Evolutionary conservation across 2,797 vertebrate genomes (phyloP), one percentile per base, ranked within the genome.

Genomic region (Cyclopterus lumpus): DNA sequence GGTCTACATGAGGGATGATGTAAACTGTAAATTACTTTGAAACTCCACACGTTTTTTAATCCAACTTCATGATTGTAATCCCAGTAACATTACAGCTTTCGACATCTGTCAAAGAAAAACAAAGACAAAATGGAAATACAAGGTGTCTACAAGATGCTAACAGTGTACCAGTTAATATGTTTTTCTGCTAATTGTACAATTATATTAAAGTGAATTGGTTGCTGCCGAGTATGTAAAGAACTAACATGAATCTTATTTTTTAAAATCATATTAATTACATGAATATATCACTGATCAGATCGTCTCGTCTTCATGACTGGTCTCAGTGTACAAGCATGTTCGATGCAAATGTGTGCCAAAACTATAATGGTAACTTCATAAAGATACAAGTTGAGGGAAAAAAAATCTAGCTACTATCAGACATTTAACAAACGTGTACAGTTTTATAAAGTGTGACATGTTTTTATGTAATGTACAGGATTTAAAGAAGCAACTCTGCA

Each of bases 401-500:
- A n/a, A 74, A 74, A 55, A 54, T 73, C 84, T 85, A 84, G 79
- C 80, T 87, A 86, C 86, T 90, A 87, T 84, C 82, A 73, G 89
- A 90, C 81, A 90, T 92, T 89, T 87, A 94, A 92, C 84, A 89
- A 88, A 91, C 79, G 24, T 95, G 94, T 95, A 95, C 91, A 94
- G 94, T 94, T 95, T 95, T 95, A 81, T 94, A 94, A 89, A 88
- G 90, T 91, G 88, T 92, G 90, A 91, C 84, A 82, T 88, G 86
- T 86, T 86, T 90, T 93, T 93, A 90, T 90, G 88, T 91, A 88
- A 75, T 94, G 92, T 95, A 95, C 91, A 94, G 89, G 86, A 92
- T 90, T 93, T 87, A 90, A 90, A 88, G 77, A 89, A 89, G 82
- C 86, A 58, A 87, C 76, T 80, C 91, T 86, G 87, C 88, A 71